Percentiles rank a stretch among this genome's conserved stretches.
These are phyloP conservation scores for Odontophorus gujanensis DNA, from an alignment of 2,113 vertebrate species.

Conservation along the genomic window DNA sequence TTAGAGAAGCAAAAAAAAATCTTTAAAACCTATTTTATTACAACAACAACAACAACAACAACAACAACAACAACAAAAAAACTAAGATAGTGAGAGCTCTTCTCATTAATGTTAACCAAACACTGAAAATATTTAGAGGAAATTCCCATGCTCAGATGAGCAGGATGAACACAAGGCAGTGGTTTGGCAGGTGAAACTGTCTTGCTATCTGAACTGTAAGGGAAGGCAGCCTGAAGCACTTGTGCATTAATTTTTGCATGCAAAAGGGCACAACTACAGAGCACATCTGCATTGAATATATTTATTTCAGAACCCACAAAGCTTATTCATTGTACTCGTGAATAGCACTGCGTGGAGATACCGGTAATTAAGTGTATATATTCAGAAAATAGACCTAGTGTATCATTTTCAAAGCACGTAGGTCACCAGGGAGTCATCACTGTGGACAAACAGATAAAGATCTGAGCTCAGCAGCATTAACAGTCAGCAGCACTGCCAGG, in stretches of 20 bases:
- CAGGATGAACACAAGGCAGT: accelerated
- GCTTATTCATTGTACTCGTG: accelerated
- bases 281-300: background rate
- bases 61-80: no score
- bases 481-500: background rate
- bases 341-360: background rate
- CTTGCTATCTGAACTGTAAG: background rate
- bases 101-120: background rate
- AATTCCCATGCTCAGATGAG: background rate
- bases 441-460: background rate
- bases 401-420: background rate
- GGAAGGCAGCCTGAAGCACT: accelerated
- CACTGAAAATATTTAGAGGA: background rate
- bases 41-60: no score
- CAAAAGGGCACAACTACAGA: background rate
- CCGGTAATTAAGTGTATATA: background rate
- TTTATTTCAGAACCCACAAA: background rate
- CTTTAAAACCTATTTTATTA: background rate
- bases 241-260: background rate
- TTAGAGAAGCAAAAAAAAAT: background rate
- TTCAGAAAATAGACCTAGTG: background rate
- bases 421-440: background rate
- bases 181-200: background rate
- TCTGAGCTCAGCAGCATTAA: background rate
- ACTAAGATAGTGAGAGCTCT: background rate